Conservation (phyloP, 2,888 invertebrate species). For the Incurvaria masculella region DNA sequence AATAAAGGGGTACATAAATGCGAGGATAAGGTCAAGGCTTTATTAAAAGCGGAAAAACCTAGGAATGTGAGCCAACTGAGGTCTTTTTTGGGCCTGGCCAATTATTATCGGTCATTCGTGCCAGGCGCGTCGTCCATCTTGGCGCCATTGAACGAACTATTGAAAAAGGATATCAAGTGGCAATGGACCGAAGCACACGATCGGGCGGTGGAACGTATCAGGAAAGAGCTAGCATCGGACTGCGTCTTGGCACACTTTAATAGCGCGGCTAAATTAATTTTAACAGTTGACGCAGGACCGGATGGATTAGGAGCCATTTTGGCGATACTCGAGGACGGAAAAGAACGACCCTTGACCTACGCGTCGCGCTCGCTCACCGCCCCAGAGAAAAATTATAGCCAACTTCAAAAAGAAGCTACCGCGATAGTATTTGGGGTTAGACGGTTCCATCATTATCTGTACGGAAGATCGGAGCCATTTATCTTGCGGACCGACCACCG, state of each 20-base stretch:
- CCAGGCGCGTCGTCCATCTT: background rate
- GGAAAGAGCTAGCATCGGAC: conserved; percentile 12
- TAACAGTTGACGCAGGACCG: conserved; percentile 19
- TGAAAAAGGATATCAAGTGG: conserved; percentile 1
- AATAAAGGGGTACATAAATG: conserved; percentile 3
- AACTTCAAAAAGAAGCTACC: too few relatives aligned
- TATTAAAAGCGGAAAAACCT: background rate
- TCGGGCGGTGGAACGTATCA: too few relatives aligned
- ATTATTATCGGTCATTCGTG: conserved; percentile 5
- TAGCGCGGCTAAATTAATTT: conserved; percentile 13
- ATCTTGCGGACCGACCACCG: too few relatives aligned
- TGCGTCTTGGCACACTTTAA: conserved; percentile 17
- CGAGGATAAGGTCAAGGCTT: conserved; percentile 1
- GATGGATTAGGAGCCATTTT: conserved; percentile 16
- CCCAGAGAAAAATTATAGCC: too few relatives aligned
- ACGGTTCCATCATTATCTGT: too few relatives aligned
- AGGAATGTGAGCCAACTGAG: conserved; percentile 2
- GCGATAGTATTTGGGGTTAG: too few relatives aligned
- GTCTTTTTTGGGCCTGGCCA: conserved; percentile 4
- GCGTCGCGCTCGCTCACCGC: conserved; percentile 19
- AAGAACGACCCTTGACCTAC: conserved; percentile 16
- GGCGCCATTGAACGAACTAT: conserved; percentile 1
- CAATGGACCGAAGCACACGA: background rate
- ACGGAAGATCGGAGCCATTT: too few relatives aligned
- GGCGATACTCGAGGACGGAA: conserved; percentile 10